Evolutionary conservation across 2,888 invertebrate genomes (phyloP).

Genomic region (Neoscelio sp.): DNA sequence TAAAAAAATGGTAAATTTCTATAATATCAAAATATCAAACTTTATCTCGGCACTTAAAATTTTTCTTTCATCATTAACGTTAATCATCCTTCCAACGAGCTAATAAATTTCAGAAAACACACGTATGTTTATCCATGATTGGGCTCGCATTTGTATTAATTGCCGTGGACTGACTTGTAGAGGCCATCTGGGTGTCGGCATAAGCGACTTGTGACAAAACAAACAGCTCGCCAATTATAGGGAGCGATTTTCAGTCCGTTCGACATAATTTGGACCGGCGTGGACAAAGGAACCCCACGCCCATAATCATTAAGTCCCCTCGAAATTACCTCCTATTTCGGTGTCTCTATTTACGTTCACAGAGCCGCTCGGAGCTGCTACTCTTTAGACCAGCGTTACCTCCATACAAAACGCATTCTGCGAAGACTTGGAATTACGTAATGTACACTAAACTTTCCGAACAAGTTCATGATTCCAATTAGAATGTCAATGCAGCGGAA

Average conservation of each 20-base stretch:
- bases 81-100: no score
- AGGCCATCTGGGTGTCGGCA: constrained; percentile 75
- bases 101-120: no score
- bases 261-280: constrained; percentile 77
- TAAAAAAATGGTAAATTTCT: no score
- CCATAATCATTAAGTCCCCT: constrained; percentile 71
- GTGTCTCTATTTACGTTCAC: constrained; percentile 73
- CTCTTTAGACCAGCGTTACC: background rate
- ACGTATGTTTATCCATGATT: no score
- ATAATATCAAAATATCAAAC: no score
- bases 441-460: no score
- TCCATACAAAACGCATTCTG: background rate
- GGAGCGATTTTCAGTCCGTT: constrained; percentile 75
- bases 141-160: no score
- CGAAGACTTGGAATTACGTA: background rate
- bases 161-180: background rate
- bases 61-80: no score
- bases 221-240: constrained; percentile 81
- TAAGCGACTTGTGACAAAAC: constrained; percentile 78
- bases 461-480: no score
- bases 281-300: constrained; percentile 75
- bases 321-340: constrained; percentile 63
- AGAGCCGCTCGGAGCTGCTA: constrained; percentile 24
- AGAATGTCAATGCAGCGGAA: no score
- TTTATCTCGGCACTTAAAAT: no score